Conservation (phyloP, 2,113 vertebrate genomes). For the Mirza zaza region DNA sequence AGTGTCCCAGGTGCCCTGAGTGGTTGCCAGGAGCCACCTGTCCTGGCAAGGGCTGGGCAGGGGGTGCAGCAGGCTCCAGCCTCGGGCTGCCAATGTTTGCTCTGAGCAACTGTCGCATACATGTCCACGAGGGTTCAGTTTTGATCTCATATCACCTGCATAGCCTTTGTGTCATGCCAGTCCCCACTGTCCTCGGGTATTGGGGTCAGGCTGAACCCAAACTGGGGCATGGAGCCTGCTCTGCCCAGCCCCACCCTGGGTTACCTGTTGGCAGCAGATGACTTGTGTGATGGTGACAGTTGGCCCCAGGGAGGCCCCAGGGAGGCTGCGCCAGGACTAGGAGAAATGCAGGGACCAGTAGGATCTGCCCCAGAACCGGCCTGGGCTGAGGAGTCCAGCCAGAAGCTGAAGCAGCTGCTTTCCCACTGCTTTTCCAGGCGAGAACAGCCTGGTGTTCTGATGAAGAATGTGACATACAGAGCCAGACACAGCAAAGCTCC, state of each 20-base stretch:
- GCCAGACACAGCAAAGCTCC: neutral
- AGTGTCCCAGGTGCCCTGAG: neutral
- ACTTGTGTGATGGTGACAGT: neutral
- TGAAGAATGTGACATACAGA: neutral
- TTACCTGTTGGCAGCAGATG: no score
- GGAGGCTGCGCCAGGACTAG: neutral
- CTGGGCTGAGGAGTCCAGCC: accelerated
- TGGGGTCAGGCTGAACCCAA: neutral
- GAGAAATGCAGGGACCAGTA: neutral
- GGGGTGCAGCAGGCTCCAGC: neutral
- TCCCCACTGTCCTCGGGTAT: neutral
- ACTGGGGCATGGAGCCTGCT: accelerated
- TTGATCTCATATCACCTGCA: neutral
- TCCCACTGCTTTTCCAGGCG: no score
- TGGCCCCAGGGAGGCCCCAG: no score
- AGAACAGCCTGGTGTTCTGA: neutral
- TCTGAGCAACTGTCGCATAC: accelerated
- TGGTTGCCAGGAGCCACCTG: no score
- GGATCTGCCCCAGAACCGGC: neutral
- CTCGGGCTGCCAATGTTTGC: neutral
- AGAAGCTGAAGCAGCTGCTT: neutral
- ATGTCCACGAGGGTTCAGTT: accelerated
- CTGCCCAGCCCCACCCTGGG: no score
- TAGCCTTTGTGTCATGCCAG: neutral
- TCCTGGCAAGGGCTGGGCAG: neutral